Base-by-base conservation (phyloP, 2,888 invertebrate species). In the Ceraclea dissimilis region DNA sequence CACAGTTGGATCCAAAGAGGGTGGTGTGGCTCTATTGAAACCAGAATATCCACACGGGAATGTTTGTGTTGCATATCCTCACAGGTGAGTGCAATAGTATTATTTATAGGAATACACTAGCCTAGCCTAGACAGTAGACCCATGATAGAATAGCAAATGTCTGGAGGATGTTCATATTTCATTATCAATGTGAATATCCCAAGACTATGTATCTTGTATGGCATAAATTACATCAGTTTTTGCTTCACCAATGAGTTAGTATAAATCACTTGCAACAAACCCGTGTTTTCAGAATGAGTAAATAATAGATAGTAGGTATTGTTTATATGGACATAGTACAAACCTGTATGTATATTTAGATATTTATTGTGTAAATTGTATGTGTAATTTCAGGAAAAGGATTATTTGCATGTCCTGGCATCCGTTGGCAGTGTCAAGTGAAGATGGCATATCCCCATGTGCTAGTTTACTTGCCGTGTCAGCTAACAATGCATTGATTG, bases 401-500 rank as follows among this genome's bases (percentile, higher is more conserved):
- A 76, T 90, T 21, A 82, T 85, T 65, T 75, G 77, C 54, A 67
- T 88, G 1, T 75, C 73, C 4, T 91, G 90, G 89, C 90, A 91
- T 70, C 88, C 90, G 0, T 72, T 77, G 51, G 80, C 81, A 61
- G 84, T 83, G 0, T 76, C 79, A 0, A 72, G 71, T 20, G 81
- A 82, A 43, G 68, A 71, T 13, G 74, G 72, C 21, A 69, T 75
- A 49, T 86, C 86, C 0, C 71, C 73, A 0, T 78, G 79, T 64
- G 72, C 75, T 56, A 75, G 84, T 68, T 83, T 85, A 70, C 71
- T 91, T 33, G 77, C 73, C 0, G 68, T 72, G 2, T 69, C 70
- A 22, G 86, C 88, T 0, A 69, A 79, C 5, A 79, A 83, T 44
- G 81, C 81, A 21, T 78, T 75, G 57, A 64, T 77, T 48, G 64